These are phyloP conservation scores for Gallinago jamesoni DNA, from an alignment of 2,113 vertebrate genomes.

Conservation along the genomic window DNA sequence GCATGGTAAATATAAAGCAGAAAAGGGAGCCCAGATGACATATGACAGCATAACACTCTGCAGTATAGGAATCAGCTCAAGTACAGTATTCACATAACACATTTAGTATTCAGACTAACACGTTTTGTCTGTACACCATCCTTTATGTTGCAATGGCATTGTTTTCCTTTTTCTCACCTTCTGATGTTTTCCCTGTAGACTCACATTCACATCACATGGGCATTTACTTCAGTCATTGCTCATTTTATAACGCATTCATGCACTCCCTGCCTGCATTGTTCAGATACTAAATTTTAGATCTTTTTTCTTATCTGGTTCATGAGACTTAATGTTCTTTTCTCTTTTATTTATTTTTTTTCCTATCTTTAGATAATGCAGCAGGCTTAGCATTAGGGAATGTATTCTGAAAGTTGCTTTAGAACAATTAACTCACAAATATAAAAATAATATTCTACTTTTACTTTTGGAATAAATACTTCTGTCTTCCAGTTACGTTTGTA, in stretches of 20 bases:
- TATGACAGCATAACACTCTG: slow-evolving; percentile 14
- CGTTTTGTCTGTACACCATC: not conserved
- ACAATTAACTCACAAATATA: not conserved
- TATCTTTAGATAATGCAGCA: not conserved
- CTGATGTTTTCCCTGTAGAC: slow-evolving; percentile 31
- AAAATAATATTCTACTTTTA: not conserved
- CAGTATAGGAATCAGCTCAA: slow-evolving; percentile 17
- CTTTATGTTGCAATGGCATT: slow-evolving; percentile 13
- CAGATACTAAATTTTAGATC: not conserved
- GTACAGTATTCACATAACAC: not conserved
- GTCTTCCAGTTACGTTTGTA: not conserved
- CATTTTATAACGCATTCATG: slow-evolving; percentile 3
- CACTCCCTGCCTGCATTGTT: not conserved
- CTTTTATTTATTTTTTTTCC: not conserved
- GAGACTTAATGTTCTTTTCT: not conserved
- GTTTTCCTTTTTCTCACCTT: slow-evolving; percentile 30
- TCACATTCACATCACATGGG: not conserved
- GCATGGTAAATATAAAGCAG: slow-evolving; percentile 14
- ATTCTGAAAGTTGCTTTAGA: not conserved
- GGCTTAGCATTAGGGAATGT: not conserved
- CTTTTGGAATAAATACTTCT: not conserved
- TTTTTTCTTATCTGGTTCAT: not conserved
- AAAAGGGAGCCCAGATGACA: slow-evolving; percentile 42
- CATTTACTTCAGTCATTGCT: slow-evolving; percentile 36
- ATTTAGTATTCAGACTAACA: slow-evolving; percentile 13